Evolutionary conservation across 2,888 invertebrate genomes (phyloP).

Genomic region (Sipha maydis): DNA sequence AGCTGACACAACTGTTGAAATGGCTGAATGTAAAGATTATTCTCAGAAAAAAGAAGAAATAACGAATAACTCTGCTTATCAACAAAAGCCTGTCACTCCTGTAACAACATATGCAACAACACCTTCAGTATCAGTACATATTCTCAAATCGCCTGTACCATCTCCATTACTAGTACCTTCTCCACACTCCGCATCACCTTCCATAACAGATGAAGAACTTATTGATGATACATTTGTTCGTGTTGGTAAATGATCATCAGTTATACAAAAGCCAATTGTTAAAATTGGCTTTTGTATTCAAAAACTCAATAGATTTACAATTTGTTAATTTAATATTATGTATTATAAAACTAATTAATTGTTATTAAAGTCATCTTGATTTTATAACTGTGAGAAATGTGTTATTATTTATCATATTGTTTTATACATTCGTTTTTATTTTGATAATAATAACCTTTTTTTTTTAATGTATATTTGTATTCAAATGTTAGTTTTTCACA

Average conservation of each 20-base stretch:
- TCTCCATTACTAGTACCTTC: conserved; percentile 73
- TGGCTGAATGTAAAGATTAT: conserved; percentile 56
- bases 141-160: conserved; percentile 81
- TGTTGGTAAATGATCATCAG: conserved; percentile 73
- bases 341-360: not conserved
- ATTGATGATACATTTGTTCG: conserved; percentile 89
- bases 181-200: conserved; percentile 78
- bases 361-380: not conserved
- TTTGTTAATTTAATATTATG: not conserved
- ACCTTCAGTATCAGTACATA: conserved; percentile 77
- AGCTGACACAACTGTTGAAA: conserved; percentile 57
- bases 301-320: conserved; percentile 21
- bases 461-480: not conserved
- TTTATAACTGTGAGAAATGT: not conserved
- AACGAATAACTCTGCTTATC: conserved; percentile 40
- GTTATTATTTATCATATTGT: not conserved
- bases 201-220: conserved; percentile 88
- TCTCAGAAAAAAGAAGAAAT: conserved; percentile 52
- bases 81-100: conserved; percentile 40
- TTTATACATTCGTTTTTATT: not conserved
- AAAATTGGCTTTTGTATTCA: conserved; percentile 49
- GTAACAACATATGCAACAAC: conserved; percentile 70
- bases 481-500: not conserved
- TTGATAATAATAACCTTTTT: not conserved
- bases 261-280: conserved; percentile 38